Conservation (phyloP, 2,113 vertebrate species). For the Cyprinodon tularosa region DNA sequence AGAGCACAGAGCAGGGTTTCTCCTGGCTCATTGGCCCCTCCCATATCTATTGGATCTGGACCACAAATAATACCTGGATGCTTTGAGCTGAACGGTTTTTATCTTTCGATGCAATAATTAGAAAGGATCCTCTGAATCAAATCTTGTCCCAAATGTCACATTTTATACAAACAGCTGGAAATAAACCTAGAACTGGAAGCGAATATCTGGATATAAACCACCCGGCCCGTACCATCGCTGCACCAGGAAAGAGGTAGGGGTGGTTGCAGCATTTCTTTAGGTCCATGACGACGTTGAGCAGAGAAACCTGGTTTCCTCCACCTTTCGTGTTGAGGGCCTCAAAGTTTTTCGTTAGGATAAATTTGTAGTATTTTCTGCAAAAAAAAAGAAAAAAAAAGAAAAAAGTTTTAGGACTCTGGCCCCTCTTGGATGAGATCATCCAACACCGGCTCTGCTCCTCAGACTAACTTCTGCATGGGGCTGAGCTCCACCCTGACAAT, state of each 20-base stretch:
- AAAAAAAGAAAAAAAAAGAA: background rate
- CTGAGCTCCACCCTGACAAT: slow-evolving; percentile 97
- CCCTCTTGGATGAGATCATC: background rate
- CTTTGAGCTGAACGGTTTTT: too few species aligned
- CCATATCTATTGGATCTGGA: too few species aligned
- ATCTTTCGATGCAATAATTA: too few species aligned
- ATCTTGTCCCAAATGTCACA: background rate
- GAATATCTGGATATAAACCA: too few species aligned
- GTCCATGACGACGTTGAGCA: slow-evolving; percentile 98
- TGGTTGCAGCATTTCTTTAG: slow-evolving; percentile 99
- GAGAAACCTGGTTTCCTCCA: slow-evolving; percentile 95
- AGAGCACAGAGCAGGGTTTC: too few species aligned
- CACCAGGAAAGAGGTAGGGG: slow-evolving; percentile 96
- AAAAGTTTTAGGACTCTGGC: background rate
- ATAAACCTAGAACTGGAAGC: too few species aligned
- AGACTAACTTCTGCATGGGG: slow-evolving; percentile 96
- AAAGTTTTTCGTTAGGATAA: slow-evolving; percentile 96
- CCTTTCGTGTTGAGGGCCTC: slow-evolving; percentile 95
- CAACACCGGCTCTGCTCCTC: background rate
- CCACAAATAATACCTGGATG: too few species aligned
- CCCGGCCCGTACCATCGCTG: slow-evolving; percentile 87
- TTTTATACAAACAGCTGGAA: too few species aligned
- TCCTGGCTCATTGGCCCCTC: too few species aligned
- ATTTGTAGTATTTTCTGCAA: slow-evolving; percentile 96
- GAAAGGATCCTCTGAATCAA: background rate